Base-by-base conservation (phyloP, 2,888 invertebrate genomes). In the Synergus gifuensis region DNA sequence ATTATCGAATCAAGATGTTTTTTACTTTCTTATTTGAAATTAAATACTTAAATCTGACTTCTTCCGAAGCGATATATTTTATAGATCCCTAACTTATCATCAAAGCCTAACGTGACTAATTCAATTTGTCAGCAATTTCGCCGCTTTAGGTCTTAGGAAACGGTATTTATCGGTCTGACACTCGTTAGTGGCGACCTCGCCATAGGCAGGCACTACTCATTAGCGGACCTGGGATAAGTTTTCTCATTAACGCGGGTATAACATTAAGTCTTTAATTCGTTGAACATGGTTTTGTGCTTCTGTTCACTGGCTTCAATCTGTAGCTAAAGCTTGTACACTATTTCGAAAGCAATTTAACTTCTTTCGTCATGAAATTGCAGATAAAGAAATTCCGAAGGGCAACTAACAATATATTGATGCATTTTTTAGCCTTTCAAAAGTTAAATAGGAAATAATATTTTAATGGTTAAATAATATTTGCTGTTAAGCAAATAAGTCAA, bases 211-310 rank as follows among this genome's bases (percentile, higher is more conserved):
- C 18, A 60, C 49, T 49, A 28, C 64, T 64, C 69, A 69, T 69
- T 69, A 69, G 69, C 16, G 14, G 44, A 69, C 69, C 69, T 44
- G 22, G 22, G 44, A 46, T 69, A 69, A 69, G 69, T 69, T 69
- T 69, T 46, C 69, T 69, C 69, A 69, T 69, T 69, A 69, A 66
- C 66, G 42, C 12, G 11, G 18, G 18, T 66, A 42, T 44, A 66
- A 42, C 66, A 42, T 42, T 18, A 18, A n/a, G 42, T 11, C 18
- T 44, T 66, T 44, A 66, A 40, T 66, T 66, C 42, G 7, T 14
- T 18, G 42, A 44, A 44, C 66, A 18, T 18, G 18, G 66, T 9
- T 66, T 60, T 22, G 11, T 18, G 58, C 58, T 60, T 60, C 58
- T 22, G 18, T 60, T 60, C 18, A 60, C 16, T 5, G 5, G 46